Base-by-base conservation (phyloP, 1,140 invertebrate genomes). In the Caenorhabditis inopinata region DNA sequence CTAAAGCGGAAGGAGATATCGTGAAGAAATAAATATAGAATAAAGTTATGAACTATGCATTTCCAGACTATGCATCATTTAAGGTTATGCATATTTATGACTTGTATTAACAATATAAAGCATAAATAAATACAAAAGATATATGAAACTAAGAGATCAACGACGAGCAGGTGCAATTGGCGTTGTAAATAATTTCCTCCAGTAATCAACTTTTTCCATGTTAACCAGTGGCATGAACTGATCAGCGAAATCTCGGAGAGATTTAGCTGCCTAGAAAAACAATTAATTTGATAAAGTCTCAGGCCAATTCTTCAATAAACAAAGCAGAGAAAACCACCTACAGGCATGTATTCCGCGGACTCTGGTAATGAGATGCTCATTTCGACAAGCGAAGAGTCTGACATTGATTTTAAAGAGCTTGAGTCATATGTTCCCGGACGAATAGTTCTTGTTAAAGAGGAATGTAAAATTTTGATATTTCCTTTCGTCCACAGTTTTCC, bases 131-230 rank as follows among this genome's bases (percentile, higher is more conserved):
- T n/a, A n/a, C n/a, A n/a, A n/a, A n/a, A n/a, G n/a, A n/a, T n/a
- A n/a, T n/a, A n/a, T n/a, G n/a, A n/a, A n/a, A n/a, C n/a, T n/a
- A n/a, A n/a, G n/a, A 46, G 0, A 45, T 47, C 27, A 35, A 18
- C 74, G 74, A 12, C 74, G 25, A 35, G 74, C 9, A 2, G 74
- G 42, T 51, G 45, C 45, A 25, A 25, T 32, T 62, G 45, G 53
- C 16, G 51, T 27, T 29, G 23, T 6, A 16, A 51, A 42, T 23
- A 38, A 27, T 73, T 79, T 68, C 21, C 73, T 46, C 80, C 80
- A 82, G 27, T 83, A 83, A 12, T 83, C 82, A 38, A 82, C 49
- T 47, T 83, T 83, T 32, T 83, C 68, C 82, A 83, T 82, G 12
- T 77, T 12, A 25, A 81, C 76, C 1, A 83, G 51, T n/a, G 82